Evolutionary conservation across 2,113 vertebrate species (phyloP).

Genomic region (Callopanchax toddi): DNA sequence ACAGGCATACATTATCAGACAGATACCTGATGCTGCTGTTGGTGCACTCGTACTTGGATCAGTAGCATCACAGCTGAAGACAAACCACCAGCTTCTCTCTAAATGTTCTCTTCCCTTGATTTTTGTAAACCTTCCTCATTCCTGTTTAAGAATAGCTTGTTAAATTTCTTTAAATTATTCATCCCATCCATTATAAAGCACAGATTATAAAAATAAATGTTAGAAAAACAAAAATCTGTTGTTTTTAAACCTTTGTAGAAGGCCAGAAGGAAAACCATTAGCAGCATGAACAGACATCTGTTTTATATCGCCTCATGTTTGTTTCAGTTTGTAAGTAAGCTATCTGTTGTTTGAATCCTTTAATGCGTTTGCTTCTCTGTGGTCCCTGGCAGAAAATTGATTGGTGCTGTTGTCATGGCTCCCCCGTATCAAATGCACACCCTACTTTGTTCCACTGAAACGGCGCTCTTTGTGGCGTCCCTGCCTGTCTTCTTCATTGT

Average conservation of each 20-base stretch:
- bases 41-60: no score
- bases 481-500: constrained; percentile 40
- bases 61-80: no score
- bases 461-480: constrained; percentile 22
- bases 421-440: constrained; percentile 31
- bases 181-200: constrained; percentile 1
- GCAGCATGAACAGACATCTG: constrained; percentile 11
- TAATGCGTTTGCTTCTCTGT: constrained; percentile 19
- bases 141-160: not conserved
- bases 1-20: no score
- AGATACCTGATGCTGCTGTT: no score
- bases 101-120: no score
- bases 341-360: constrained; percentile 39
- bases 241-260: not conserved
- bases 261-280: constrained; percentile 35
- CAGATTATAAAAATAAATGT: not conserved
- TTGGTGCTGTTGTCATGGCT: constrained; percentile 29
- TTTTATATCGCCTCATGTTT: constrained; percentile 39
- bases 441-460: constrained; percentile 44
- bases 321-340: constrained; percentile 36
- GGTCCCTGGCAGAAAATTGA: constrained; percentile 39
- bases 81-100: no score
- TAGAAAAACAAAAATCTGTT: constrained; percentile 25
- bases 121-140: not conserved
- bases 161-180: constrained; percentile 3